phyloP scores from a whole-genome alignment of 2,113 vertebrate species.

The Epinephelus moara region DNA sequence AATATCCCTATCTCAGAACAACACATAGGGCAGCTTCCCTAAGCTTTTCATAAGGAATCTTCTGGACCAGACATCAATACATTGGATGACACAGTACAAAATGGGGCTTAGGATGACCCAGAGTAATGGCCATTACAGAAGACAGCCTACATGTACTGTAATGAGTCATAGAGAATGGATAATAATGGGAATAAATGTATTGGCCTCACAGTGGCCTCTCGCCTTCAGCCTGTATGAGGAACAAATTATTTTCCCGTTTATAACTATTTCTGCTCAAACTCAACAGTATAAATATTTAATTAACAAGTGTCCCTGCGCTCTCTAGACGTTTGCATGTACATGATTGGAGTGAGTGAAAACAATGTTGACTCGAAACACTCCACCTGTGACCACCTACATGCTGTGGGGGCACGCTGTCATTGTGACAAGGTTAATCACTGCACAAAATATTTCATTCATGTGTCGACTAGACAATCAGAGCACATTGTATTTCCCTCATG shows the following conservation, averaged over 20 bases:
- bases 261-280: conserved; percentile 1
- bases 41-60: conserved; percentile 22
- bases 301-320: background rate
- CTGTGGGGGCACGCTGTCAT: background rate
- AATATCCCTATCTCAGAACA: conserved; percentile 3
- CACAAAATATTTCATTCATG: conserved; percentile 47
- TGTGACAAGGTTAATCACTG: conserved; percentile 14
- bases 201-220: background rate
- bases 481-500: conserved; percentile 4
- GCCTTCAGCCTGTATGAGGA: background rate
- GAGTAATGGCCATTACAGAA: background rate
- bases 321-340: background rate
- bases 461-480: conserved; percentile 40
- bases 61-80: conserved; percentile 4
- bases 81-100: background rate
- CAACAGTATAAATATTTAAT: conserved; percentile 20
- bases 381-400: conserved; percentile 19
- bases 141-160: conserved; percentile 2
- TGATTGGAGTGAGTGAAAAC: background rate
- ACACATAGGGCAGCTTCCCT: background rate
- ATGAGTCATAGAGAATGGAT: conserved; percentile 2
- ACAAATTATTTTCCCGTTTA: background rate
- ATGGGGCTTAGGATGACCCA: background rate
- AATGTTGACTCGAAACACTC: conserved; percentile 7
- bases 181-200: conserved; percentile 19